Base-by-base conservation (phyloP, 2,888 invertebrate genomes). In the Luffia ferchaultella region DNA sequence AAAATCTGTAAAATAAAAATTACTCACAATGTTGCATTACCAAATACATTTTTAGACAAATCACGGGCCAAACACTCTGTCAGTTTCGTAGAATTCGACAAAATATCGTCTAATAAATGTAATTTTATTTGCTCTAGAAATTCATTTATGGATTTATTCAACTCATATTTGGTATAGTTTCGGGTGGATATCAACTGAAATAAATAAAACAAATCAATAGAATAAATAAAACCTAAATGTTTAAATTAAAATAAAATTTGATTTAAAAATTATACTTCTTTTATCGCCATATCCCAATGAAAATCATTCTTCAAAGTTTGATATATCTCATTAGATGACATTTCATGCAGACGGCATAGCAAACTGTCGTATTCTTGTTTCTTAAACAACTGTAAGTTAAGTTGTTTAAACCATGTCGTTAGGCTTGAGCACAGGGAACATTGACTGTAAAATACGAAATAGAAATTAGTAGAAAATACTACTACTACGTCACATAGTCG, bases 231-330 rank as follows among this genome's bases (percentile, higher is more conserved):
- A 30, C 3, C 3, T 43, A 43, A 5, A 43, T 43, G 3, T 16
- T 43, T 43, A 16, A 43, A 7, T 3, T 43, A 16, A 17, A 43
- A 43, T 3, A 16, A 3, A n/a, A 16, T 17, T 15, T 17, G 17
- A 7, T 43, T 30, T 30, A 12, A 30, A 3, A 30, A 3, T 30
- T 12, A 30, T 30, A 30, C 86, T 77, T 87, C 87, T 52, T 58
- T 71, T 16, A 84, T 60, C 1, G 86, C 83, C 76, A 87, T 85
- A 51, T 86, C 86, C 88, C 87, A 88, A 51, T 86, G 80, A 61
- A 87, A 86, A 54, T 85, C 78, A 18, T 76, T 72, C 51, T 78
- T 68, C 16, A 87, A 59, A 0, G 70, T 61, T 9, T 62, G 60
- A 51, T 83, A 68, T 0, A 86, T 60, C 1, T 83, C 78, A 0